Percentiles rank a stretch among this genome's conserved stretches.
Evolutionary conservation across 2,797 vertebrate genomes (phyloP).

Genomic region (Myripristis murdjan): DNA sequence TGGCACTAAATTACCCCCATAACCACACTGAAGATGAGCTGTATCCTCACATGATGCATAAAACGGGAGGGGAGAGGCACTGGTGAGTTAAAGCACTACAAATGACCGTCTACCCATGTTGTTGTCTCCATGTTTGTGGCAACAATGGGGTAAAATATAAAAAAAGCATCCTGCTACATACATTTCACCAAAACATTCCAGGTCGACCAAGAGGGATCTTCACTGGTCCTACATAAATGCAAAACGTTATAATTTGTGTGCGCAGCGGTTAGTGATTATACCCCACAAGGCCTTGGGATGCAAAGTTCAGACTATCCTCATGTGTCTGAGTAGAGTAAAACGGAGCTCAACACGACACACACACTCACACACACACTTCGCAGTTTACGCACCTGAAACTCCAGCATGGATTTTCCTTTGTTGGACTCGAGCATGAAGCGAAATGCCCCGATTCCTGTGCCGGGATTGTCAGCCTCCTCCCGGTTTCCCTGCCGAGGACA

Average conservation of each 20-base stretch:
- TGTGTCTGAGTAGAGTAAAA: slow-evolving; percentile 6
- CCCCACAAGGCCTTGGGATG: no score
- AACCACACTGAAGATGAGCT: neutral
- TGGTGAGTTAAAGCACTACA: no score
- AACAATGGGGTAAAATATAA: no score
- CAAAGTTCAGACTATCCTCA: neutral
- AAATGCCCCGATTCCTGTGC: slow-evolving; percentile 96
- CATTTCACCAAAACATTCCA: no score
- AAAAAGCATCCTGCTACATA: no score
- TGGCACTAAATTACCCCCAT: neutral
- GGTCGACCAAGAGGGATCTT: no score
- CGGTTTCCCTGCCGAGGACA: slow-evolving; percentile 89
- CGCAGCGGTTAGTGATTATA: no score
- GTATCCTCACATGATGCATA: neutral
- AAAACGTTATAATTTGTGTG: no score
- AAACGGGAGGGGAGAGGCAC: no score
- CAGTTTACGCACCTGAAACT: slow-evolving; percentile 92
- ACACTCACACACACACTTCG: slow-evolving; percentile 6
- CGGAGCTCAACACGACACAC: neutral
- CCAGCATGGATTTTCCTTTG: slow-evolving; percentile 99
- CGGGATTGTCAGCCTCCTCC: slow-evolving; percentile 96
- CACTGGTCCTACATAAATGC: no score
- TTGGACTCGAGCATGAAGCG: slow-evolving; percentile 99
- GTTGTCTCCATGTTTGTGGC: no score
- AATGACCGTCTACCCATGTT: no score